A percentile compares a stretch with the other conserved stretches of the same genome.
phyloP scores from a whole-genome alignment of 2,113 vertebrate species.

The Tricholaema leucomelas region DNA sequence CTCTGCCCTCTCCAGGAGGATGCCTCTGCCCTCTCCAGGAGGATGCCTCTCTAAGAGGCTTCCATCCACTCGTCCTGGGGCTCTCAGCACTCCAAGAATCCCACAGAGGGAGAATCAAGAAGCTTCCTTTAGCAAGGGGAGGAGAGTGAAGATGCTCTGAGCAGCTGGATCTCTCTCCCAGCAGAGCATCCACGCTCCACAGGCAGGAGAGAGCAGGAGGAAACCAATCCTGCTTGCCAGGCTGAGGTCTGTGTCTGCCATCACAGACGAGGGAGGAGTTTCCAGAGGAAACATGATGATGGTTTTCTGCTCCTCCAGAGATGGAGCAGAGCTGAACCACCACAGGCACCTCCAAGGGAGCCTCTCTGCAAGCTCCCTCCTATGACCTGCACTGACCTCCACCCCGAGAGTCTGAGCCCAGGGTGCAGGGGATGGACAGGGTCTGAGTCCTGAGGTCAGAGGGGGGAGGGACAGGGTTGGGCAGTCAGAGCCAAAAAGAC shows the following conservation, averaged over 20 bases:
- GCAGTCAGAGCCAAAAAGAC: not conserved
- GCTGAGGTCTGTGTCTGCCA: not conserved
- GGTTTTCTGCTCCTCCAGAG: not conserved
- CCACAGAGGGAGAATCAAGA: too few species aligned
- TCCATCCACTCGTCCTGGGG: not conserved
- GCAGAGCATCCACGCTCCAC: not conserved
- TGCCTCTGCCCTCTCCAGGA: too few species aligned
- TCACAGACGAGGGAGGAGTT: not conserved
- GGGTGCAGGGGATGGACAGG: too few species aligned
- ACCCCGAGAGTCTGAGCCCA: not conserved
- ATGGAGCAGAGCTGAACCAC: not conserved
- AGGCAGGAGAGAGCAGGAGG: not conserved
- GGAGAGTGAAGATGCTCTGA: not conserved
- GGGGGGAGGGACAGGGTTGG: not conserved
- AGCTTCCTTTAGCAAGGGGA: not conserved
- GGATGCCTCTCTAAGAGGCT: slow-evolving; percentile 18
- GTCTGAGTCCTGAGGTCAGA: not conserved
- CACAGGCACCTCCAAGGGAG: not conserved
- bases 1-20: too few species aligned
- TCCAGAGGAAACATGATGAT: not conserved
- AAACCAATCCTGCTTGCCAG: not conserved
- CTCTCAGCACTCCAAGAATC: not conserved
- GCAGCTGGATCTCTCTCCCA: not conserved
- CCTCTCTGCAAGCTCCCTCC: not conserved
- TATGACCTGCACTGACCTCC: not conserved